These are phyloP conservation scores for Puntigrus tetrazona DNA, from an alignment of 2,113 vertebrate species.

Conservation along the genomic window DNA sequence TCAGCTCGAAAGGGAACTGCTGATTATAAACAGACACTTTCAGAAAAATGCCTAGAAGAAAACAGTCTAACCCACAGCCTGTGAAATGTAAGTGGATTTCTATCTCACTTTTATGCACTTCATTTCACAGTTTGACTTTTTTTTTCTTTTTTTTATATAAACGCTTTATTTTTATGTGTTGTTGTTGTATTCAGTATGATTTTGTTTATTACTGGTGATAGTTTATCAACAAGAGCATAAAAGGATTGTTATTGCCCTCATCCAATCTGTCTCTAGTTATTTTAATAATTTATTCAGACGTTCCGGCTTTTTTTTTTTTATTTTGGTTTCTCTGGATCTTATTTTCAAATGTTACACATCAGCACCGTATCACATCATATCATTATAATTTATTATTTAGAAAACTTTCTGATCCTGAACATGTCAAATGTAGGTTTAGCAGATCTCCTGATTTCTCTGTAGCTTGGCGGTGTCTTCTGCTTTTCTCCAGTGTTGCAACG, in stretches of 20 bases:
- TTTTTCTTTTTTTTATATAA: neutral
- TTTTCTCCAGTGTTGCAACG: neutral
- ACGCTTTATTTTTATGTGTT: neutral
- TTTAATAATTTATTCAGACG: neutral
- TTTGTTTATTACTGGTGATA: neutral
- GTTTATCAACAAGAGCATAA: neutral
- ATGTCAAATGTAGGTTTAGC: neutral
- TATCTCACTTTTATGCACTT: neutral
- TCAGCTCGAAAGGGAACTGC: constrained; percentile 56
- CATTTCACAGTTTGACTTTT: neutral
- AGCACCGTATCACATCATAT: too few species aligned
- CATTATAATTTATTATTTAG: neutral
- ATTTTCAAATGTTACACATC: neutral
- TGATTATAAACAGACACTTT: constrained; percentile 63
- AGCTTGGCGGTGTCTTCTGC: neutral
- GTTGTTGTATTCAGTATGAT: neutral
- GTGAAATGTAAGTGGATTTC: constrained; percentile 82
- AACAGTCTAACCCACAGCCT: constrained; percentile 91
- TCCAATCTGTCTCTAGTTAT: neutral
- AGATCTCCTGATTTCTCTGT: neutral
- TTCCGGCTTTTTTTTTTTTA: neutral
- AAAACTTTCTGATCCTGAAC: neutral
- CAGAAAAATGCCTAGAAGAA: constrained; percentile 87
- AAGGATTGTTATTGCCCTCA: neutral
- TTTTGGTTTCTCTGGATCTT: neutral